A percentile compares a stretch with the other conserved stretches of the same genome.
Evolutionary conservation across 2,888 invertebrate genomes (phyloP).

Genomic region (Boloria euphrosyne): DNA sequence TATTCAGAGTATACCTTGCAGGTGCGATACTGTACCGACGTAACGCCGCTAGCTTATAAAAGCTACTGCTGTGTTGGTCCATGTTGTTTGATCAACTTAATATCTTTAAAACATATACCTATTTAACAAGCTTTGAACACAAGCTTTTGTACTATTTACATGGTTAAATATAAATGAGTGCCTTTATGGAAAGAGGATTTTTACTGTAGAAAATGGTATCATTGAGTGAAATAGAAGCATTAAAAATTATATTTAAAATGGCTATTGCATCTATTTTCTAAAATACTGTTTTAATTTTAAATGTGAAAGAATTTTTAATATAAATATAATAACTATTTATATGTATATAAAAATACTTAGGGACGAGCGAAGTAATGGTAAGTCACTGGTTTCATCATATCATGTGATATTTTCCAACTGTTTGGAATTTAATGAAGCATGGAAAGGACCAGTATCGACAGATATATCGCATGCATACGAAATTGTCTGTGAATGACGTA

Average conservation of each 20-base stretch:
- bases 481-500: constrained; percentile 16
- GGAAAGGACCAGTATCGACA: constrained; percentile 1
- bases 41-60: constrained; percentile 14
- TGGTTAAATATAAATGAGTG: no score
- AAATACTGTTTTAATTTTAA: neutral
- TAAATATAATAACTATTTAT: no score
- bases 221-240: no score
- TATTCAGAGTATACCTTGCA: constrained; percentile 6
- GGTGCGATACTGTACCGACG: constrained; percentile 18
- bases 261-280: neutral
- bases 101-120: neutral
- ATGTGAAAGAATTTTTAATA: constrained; percentile 8
- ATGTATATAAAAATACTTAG: no score
- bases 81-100: constrained; percentile 13
- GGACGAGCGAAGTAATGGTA: no score
- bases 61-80: neutral
- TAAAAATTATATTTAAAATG: neutral
- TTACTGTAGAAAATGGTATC: no score
- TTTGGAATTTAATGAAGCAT: neutral
- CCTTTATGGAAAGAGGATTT: no score
- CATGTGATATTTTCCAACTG: no score
- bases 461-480: neutral
- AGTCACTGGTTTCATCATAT: no score
- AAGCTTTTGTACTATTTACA: no score
- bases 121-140: no score